These are phyloP conservation scores for Rhagoletis pomonella DNA, from an alignment of 1,140 invertebrate genomes.

Conservation along the genomic window DNA sequence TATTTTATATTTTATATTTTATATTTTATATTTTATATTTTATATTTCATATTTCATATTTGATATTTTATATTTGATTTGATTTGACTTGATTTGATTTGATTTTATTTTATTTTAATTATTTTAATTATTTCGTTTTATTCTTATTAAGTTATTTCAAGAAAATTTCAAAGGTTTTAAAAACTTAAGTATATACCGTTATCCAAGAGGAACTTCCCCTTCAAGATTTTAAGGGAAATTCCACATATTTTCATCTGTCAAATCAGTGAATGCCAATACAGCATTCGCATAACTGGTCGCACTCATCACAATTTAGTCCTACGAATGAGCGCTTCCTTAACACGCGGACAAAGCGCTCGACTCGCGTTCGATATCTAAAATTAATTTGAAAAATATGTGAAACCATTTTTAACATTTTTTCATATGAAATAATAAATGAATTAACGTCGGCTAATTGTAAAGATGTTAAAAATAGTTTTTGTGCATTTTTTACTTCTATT, in stretches of 20 bases:
- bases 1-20: no score
- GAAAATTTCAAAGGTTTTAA: no score
- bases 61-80: no score
- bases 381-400: slow-evolving; percentile 19
- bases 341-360: slow-evolving; percentile 1
- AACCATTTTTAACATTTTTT: neutral
- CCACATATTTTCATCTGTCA: neutral
- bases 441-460: neutral
- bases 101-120: no score
- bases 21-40: no score
- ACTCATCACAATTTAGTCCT: neutral
- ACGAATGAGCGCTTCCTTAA: slow-evolving; percentile 21
- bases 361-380: neutral
- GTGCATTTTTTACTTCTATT: slow-evolving; percentile 63
- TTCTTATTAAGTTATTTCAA: no score
- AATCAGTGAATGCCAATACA: neutral
- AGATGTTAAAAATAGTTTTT: slow-evolving; percentile 61
- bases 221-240: neutral
- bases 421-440: neutral
- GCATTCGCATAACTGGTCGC: neutral
- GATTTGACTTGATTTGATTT: no score
- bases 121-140: no score
- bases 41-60: no score
- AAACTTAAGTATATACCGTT: neutral
- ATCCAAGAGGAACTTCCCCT: neutral